These are phyloP conservation scores for Drosophila repleta DNA, from an alignment of 1,140 invertebrate genomes.

Conservation along the genomic window DNA sequence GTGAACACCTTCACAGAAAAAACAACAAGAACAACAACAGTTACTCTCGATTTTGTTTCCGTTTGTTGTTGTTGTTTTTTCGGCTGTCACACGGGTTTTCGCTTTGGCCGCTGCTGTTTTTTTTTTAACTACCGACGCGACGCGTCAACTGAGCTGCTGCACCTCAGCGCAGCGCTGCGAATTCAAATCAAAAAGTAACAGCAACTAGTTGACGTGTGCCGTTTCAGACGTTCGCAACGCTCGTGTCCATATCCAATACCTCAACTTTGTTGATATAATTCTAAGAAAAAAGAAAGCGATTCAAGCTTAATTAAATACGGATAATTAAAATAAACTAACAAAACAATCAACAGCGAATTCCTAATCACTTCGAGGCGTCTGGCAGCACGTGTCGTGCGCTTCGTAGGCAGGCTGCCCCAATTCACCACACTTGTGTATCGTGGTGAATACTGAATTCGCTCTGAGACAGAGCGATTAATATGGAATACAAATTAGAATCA, in stretches of 20 bases:
- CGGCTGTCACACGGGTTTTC: slow-evolving; percentile 32
- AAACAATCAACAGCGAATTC: not conserved
- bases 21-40: slow-evolving; percentile 17
- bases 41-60: slow-evolving; percentile 48
- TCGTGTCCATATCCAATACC: slow-evolving; percentile 8
- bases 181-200: slow-evolving; percentile 33
- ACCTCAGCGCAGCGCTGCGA: slow-evolving; percentile 22
- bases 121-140: slow-evolving; percentile 33
- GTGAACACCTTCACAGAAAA: slow-evolving; percentile 20
- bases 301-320: not conserved
- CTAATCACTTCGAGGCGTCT: not conserved
- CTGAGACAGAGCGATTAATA: slow-evolving; percentile 18
- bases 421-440: slow-evolving; percentile 31
- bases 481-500: slow-evolving; percentile 47
- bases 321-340: slow-evolving; percentile 1
- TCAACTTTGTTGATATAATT: not conserved
- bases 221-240: slow-evolving; percentile 49
- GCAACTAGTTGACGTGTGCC: slow-evolving; percentile 66
- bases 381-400: slow-evolving; percentile 20
- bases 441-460: slow-evolving; percentile 48
- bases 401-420: not conserved
- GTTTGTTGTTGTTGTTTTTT: slow-evolving; percentile 30
- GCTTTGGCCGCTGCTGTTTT: slow-evolving; percentile 18
- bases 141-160: slow-evolving; percentile 12
- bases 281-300: not conserved